phyloP scores from a whole-genome alignment of 2,797 vertebrate species.

The Danionella dracula region DNA sequence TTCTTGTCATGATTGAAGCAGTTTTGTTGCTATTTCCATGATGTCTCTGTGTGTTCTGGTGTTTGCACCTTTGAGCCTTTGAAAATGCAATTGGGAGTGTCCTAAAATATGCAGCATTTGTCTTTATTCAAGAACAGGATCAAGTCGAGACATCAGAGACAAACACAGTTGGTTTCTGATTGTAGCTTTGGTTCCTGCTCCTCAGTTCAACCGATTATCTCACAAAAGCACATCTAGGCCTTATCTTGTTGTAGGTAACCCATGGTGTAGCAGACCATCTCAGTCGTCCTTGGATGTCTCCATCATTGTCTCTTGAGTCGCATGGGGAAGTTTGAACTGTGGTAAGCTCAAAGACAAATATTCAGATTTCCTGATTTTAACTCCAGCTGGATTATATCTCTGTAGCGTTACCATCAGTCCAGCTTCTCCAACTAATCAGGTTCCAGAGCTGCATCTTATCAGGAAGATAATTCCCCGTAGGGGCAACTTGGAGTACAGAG shows the following conservation, averaged over 20 bases:
- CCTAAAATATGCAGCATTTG: not conserved
- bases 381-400: not conserved
- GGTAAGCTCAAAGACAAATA: too few species aligned
- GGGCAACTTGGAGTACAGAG: not conserved
- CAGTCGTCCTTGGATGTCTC: not conserved
- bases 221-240: not conserved
- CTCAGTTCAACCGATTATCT: not conserved
- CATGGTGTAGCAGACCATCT: slow-evolving; percentile 12
- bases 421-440: slow-evolving; percentile 20
- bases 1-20: too few species aligned
- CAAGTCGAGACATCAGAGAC: too few species aligned
- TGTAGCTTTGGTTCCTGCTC: not conserved
- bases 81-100: not conserved
- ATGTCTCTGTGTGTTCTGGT: not conserved
- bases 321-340: not conserved
- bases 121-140: not conserved
- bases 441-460: not conserved
- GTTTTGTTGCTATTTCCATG: too few species aligned
- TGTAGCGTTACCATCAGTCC: not conserved
- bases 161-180: not conserved
- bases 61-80: not conserved
- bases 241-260: slow-evolving; percentile 4
- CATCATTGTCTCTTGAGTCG: not conserved
- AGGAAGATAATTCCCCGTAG: slow-evolving; percentile 1
- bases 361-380: not conserved